phyloP scores from a whole-genome alignment of 2,113 vertebrate species.

The Cercopithecus mona region DNA sequence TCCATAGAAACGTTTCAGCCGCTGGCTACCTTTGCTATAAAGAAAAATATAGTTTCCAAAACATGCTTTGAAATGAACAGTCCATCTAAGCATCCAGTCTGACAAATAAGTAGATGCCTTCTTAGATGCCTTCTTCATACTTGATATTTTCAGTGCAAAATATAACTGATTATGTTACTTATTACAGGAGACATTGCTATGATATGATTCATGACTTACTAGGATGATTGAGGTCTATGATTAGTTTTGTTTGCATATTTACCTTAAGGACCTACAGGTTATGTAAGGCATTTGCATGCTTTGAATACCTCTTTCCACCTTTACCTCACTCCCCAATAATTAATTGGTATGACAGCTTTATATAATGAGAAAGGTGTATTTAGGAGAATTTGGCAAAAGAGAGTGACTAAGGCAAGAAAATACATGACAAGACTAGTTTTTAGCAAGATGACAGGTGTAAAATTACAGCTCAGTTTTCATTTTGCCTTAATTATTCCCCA shows the following conservation, averaged over 20 bases:
- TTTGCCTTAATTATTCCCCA: background rate
- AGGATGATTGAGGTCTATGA: background rate
- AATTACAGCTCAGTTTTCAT: background rate
- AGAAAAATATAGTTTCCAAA: background rate
- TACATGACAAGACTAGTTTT: background rate
- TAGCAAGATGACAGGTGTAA: background rate
- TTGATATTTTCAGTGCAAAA: background rate
- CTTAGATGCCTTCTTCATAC: background rate
- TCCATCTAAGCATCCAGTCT: background rate
- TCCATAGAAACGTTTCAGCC: background rate
- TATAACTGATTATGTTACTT: background rate
- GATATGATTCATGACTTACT: background rate
- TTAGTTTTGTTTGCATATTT: background rate
- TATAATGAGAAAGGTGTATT: background rate
- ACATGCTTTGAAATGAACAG: background rate
- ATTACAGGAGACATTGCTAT: background rate
- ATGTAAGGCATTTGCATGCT: background rate
- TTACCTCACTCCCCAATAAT: fast-evolving
- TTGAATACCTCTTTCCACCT: background rate
- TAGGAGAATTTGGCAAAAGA: background rate
- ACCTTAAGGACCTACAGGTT: background rate
- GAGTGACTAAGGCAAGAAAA: background rate
- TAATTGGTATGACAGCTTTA: background rate
- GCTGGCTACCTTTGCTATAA: background rate
- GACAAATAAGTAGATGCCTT: background rate